These are phyloP conservation scores for Callionymus lyra DNA, from an alignment of 2,113 vertebrate species.

Conservation along the genomic window DNA sequence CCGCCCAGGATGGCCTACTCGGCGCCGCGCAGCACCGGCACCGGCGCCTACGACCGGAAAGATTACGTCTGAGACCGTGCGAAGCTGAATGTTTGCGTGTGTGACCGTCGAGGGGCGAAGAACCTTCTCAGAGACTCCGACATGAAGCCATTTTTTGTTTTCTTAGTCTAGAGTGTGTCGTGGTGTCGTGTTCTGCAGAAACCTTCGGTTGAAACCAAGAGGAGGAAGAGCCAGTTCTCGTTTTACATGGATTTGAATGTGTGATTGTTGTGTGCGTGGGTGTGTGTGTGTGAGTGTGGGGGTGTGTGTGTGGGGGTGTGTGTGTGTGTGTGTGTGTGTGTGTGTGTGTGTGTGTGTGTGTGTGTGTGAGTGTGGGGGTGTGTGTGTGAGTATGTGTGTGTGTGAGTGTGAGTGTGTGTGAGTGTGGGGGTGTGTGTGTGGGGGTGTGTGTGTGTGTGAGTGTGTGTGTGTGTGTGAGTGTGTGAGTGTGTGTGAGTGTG, in stretches of 20 bases:
- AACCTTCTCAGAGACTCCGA: conserved; percentile 54
- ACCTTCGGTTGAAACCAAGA: conserved; percentile 30
- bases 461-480: conserved; percentile 56
- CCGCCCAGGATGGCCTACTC: conserved; percentile 61
- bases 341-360: conserved; percentile 11
- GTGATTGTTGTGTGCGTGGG: conserved; percentile 25
- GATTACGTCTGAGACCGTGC: conserved; percentile 65
- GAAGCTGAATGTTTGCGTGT: neutral
- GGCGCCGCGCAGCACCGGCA: conserved; percentile 44
- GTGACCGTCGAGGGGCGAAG: conserved; percentile 7
- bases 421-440: neutral
- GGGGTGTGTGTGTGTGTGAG: neutral
- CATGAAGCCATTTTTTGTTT: conserved; percentile 53
- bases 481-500: conserved; percentile 43
- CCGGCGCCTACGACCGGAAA: conserved; percentile 62
- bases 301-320: too few species aligned
- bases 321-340: conserved; percentile 9
- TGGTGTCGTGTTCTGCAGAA: conserved; percentile 45
- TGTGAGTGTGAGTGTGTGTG: neutral
- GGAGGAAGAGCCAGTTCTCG: conserved; percentile 28
- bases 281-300: conserved; percentile 6
- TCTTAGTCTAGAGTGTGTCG: conserved; percentile 21
- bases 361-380: neutral
- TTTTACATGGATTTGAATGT: conserved; percentile 53
- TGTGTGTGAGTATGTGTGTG: neutral